These are phyloP conservation scores for Xyrichtys novacula DNA, from an alignment of 2,797 vertebrate genomes.

Conservation along the genomic window DNA sequence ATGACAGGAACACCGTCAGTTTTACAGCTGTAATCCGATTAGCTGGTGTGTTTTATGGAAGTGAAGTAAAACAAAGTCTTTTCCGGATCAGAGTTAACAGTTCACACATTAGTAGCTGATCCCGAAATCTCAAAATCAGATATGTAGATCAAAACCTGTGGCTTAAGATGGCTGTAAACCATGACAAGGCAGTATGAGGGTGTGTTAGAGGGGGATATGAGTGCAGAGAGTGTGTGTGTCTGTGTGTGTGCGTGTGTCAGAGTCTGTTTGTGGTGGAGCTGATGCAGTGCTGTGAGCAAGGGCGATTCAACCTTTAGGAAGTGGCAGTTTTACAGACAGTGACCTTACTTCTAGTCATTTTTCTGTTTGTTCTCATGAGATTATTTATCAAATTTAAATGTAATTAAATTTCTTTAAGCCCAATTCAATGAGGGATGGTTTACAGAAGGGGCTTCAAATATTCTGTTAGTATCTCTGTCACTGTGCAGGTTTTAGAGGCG, in stretches of 20 bases:
- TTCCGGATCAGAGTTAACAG: too few relatives aligned
- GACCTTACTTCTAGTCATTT: conserved; percentile 55
- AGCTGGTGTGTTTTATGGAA: too few relatives aligned
- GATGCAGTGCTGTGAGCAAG: conserved; percentile 59
- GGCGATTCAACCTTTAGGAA: conserved; percentile 80
- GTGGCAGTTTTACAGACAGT: conserved; percentile 81
- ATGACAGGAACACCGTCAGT: too few relatives aligned
- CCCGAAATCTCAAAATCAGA: conserved; percentile 29
- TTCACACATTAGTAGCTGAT: conserved; percentile 29
- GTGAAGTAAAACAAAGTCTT: too few relatives aligned
- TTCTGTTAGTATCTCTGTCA: too few relatives aligned
- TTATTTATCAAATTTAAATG: too few relatives aligned
- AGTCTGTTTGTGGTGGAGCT: conserved; percentile 49
- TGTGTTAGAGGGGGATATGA: conserved; percentile 21
- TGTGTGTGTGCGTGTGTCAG: conserved; percentile 3
- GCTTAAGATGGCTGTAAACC: neutral
- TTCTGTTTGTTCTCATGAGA: conserved; percentile 53
- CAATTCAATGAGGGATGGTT: too few relatives aligned
- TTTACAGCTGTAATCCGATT: too few relatives aligned
- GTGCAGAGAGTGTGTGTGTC: neutral
- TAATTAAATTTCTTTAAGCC: too few relatives aligned
- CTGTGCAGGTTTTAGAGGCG: too few relatives aligned
- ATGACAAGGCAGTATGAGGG: conserved; percentile 2
- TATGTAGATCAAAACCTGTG: conserved; percentile 42
- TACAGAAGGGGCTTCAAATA: too few relatives aligned